These are phyloP conservation scores for Phylloscopus trochilus DNA, from an alignment of 2,113 vertebrate genomes.

Conservation along the genomic window DNA sequence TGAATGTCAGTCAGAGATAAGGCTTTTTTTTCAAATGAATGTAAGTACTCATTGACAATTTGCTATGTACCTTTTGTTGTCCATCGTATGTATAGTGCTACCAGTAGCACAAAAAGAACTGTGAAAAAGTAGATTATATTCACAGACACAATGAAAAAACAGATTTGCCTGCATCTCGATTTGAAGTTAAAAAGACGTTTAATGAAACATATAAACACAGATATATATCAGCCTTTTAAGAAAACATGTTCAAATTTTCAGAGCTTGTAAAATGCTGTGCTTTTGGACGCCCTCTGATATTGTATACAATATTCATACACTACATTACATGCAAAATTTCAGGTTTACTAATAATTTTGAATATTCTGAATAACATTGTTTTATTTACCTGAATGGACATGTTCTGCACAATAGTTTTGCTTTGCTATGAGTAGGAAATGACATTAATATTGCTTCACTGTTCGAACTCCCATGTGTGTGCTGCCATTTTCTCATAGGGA, in stretches of 20 bases:
- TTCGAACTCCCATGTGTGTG: background rate
- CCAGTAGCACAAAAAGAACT: background rate
- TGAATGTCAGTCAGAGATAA: background rate
- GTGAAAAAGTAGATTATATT: background rate
- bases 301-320: background rate
- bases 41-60: background rate
- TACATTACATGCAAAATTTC: background rate
- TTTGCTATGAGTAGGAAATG: background rate
- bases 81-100: background rate
- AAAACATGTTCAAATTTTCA: background rate
- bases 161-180: background rate
- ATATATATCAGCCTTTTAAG: background rate
- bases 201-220: background rate
- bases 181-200: background rate
- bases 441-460: background rate
- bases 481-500: background rate
- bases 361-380: background rate
- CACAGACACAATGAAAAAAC: background rate
- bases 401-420: background rate
- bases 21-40: background rate
- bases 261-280: background rate
- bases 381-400: background rate
- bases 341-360: background rate
- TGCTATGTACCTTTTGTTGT: background rate
- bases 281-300: background rate